Conservation (phyloP, 2,797 vertebrate genomes). For the Cuculus canorus region DNA sequence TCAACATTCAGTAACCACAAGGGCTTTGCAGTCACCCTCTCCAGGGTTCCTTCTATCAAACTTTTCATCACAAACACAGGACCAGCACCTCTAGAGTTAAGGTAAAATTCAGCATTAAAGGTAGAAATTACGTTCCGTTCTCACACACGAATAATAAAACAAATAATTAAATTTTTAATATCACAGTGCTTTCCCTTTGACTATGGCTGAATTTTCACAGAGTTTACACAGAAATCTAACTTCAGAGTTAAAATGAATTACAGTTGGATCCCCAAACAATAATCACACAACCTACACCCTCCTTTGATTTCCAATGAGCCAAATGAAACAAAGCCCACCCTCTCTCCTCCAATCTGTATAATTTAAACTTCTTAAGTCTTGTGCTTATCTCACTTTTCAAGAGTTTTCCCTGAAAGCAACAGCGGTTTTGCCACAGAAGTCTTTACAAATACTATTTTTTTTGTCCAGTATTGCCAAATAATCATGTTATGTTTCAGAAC, state of each 20-base stretch:
- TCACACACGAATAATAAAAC: not conserved
- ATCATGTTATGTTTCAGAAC: not conserved
- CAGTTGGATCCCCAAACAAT: not conserved
- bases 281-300: not conserved
- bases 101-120: not conserved
- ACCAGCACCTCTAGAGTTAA: not conserved
- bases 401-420: not conserved
- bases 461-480: not conserved
- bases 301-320: not conserved
- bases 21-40: not conserved
- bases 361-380: not conserved
- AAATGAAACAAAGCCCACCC: not conserved
- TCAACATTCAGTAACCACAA: not conserved
- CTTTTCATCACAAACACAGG: not conserved
- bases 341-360: not conserved
- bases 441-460: not conserved
- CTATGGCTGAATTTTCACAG: not conserved
- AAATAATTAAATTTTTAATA: not conserved
- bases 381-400: not conserved
- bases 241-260: not conserved
- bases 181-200: not conserved
- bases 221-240: not conserved
- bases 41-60: not conserved
- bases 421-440: not conserved
- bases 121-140: not conserved